These are phyloP conservation scores for Tinamus major DNA, from an alignment of 2,797 vertebrate species.

Conservation along the genomic window DNA sequence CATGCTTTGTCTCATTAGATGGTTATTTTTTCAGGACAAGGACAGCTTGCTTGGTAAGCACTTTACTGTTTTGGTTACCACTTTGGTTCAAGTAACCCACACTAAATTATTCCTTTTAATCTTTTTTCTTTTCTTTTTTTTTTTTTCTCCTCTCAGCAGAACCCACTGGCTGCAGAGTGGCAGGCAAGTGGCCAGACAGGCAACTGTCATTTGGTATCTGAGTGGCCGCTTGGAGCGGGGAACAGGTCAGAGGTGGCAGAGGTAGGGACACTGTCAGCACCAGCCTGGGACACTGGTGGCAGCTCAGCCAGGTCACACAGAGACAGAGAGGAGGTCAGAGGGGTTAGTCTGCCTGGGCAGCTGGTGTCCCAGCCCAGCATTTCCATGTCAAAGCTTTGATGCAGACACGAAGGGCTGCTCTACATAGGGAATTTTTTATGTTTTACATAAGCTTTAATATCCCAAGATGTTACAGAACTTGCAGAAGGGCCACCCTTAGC, in stretches of 20 bases:
- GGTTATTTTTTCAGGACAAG: conserved; percentile 36
- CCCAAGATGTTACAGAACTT: neutral
- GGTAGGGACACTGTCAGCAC: neutral
- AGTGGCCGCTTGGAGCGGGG: neutral
- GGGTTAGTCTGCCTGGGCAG: neutral
- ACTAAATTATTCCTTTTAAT: conserved; percentile 24
- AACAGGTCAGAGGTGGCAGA: fast-evolving
- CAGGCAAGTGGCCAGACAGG: neutral
- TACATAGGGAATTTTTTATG: neutral
- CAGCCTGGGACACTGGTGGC: neutral
- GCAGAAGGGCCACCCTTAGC: neutral
- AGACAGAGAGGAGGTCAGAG: neutral
- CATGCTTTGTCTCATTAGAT: conserved; percentile 38
- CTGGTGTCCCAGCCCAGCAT: neutral
- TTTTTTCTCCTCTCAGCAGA: neutral
- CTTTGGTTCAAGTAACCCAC: conserved; percentile 27
- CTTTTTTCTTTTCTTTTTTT: neutral
- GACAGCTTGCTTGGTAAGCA: conserved; percentile 15
- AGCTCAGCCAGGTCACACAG: neutral
- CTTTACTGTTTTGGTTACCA: conserved; percentile 7
- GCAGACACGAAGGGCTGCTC: neutral
- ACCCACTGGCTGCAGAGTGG: neutral
- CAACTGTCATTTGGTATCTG: neutral
- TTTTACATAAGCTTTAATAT: neutral
- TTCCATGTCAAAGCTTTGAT: neutral